A percentile compares a stretch with the other conserved stretches of the same genome.
Conservation (phyloP, 2,797 vertebrate genomes). For the Pangasius mekongensis region DNA sequence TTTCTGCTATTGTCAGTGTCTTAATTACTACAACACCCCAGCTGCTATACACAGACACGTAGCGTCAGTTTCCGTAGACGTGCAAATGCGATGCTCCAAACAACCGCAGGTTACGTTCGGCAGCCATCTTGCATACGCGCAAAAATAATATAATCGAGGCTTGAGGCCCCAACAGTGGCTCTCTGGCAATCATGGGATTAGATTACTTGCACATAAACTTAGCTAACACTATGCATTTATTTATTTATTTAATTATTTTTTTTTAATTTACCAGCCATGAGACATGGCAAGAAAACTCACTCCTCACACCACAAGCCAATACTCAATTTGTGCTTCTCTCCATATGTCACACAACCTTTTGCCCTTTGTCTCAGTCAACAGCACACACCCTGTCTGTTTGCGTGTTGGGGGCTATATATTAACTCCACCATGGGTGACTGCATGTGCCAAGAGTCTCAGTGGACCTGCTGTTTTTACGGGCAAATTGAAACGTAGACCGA, state of each 20-base stretch:
- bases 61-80: not conserved
- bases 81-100: not conserved
- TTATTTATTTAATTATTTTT: not conserved
- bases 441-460: not conserved
- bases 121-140: not conserved
- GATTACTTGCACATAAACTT: not conserved
- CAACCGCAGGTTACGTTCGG: not conserved
- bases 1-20: not conserved
- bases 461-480: not conserved
- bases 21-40: not conserved
- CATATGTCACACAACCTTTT: not conserved
- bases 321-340: not conserved
- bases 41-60: not conserved
- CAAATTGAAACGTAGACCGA: not conserved
- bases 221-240: not conserved
- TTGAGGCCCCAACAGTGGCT: not conserved
- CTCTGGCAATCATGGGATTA: not conserved
- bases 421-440: not conserved
- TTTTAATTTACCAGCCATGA: not conserved
- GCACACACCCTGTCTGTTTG: not conserved
- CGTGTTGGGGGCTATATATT: conserved; percentile 3
- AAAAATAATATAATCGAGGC: not conserved
- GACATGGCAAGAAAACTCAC: not conserved
- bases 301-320: not conserved
- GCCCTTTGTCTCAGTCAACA: not conserved